Evolutionary conservation across 2,113 vertebrate species (phyloP).

Genomic region (Cynocephalus volans): DNA sequence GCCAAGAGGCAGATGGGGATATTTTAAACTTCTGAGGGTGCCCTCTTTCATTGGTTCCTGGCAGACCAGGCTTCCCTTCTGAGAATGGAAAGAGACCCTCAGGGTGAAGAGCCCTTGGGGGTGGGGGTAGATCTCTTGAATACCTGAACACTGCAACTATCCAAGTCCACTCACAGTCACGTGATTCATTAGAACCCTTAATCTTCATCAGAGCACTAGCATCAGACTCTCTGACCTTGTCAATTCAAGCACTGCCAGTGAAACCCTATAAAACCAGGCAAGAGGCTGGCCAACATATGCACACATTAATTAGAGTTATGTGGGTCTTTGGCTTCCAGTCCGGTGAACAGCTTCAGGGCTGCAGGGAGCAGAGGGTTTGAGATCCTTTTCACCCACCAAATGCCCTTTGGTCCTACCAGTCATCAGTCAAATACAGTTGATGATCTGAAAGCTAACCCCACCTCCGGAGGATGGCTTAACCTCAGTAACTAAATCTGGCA

Average conservation of each 20-base stretch:
- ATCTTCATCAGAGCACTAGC: slow-evolving; percentile 85
- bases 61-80: slow-evolving; percentile 46
- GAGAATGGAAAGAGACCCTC: slow-evolving; percentile 81
- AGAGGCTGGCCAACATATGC: slow-evolving; percentile 85
- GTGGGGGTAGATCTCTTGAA: slow-evolving; percentile 57
- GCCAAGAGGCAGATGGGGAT: background rate
- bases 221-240: slow-evolving; percentile 83
- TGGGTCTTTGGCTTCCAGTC: slow-evolving; percentile 30
- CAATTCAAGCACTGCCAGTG: slow-evolving; percentile 75
- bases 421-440: slow-evolving; percentile 24
- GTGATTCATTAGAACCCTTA: slow-evolving; percentile 88
- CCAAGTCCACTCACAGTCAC: slow-evolving; percentile 80
- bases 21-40: background rate
- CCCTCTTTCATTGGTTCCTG: background rate
- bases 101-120: slow-evolving; percentile 67
- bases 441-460: slow-evolving; percentile 52
- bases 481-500: background rate
- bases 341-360: slow-evolving; percentile 39
- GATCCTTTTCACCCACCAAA: slow-evolving; percentile 59
- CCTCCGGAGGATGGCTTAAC: background rate
- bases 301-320: slow-evolving; percentile 82
- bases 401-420: slow-evolving; percentile 34
- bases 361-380: background rate
- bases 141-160: slow-evolving; percentile 67
- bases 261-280: slow-evolving; percentile 85